Percentiles rank a stretch among this genome's conserved stretches.
These are phyloP conservation scores for Andinoacara biseriatus DNA, from an alignment of 2,113 vertebrate species.

Conservation along the genomic window DNA sequence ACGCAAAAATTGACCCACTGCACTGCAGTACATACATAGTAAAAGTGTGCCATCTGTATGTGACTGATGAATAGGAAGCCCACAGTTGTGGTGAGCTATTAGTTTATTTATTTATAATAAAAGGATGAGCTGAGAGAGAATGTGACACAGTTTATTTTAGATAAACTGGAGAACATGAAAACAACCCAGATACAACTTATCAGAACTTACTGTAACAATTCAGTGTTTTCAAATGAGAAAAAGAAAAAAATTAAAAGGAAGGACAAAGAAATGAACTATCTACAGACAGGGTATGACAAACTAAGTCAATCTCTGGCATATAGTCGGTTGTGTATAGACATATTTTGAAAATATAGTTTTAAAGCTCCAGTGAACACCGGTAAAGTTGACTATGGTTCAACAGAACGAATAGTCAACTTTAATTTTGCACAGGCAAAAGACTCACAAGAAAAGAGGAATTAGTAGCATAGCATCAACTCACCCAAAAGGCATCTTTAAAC, in stretches of 20 bases:
- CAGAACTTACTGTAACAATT: neutral
- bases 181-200: neutral
- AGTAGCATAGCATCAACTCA: slow-evolving; percentile 59
- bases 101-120: neutral
- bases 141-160: neutral
- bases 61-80: slow-evolving; percentile 10
- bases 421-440: neutral
- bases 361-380: neutral
- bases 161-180: neutral
- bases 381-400: neutral
- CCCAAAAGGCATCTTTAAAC: slow-evolving; percentile 93
- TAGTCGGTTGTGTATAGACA: neutral
- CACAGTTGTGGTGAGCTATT: neutral
- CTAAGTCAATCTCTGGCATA: neutral
- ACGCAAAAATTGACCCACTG: too few species aligned
- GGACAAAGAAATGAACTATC: neutral
- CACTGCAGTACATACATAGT: neutral
- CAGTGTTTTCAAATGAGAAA: neutral
- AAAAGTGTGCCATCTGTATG: neutral
- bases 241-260: neutral
- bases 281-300: neutral
- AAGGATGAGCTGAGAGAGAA: neutral
- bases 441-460: neutral
- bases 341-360: neutral
- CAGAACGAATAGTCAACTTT: neutral